These are phyloP conservation scores for Tupaia chinensis DNA, from an alignment of 2,113 vertebrate species.

Conservation along the genomic window DNA sequence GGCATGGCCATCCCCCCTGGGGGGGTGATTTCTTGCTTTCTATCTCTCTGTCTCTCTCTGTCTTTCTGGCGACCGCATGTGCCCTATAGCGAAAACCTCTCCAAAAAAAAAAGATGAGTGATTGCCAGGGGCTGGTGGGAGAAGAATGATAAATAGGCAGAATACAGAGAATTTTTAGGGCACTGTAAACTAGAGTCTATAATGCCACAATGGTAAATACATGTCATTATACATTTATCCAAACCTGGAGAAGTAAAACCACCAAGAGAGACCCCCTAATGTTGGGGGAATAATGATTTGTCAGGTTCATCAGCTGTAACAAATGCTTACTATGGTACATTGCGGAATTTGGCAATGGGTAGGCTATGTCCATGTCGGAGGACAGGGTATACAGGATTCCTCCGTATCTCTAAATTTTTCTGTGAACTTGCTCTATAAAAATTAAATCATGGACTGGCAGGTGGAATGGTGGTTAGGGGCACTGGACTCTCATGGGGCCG, in stretches of 20 bases:
- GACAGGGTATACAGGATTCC: too few species aligned
- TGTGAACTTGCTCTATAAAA: neutral
- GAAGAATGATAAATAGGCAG: neutral
- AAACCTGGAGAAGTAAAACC: neutral
- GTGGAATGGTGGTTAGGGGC: too few species aligned
- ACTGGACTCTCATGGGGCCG: too few species aligned
- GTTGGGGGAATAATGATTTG: neutral
- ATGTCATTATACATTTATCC: neutral
- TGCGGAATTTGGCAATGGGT: neutral
- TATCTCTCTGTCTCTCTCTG: too few species aligned
- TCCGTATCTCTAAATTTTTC: neutral
- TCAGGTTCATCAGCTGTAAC: neutral
- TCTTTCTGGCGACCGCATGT: too few species aligned
- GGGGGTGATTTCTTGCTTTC: too few species aligned
- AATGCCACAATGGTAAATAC: neutral
- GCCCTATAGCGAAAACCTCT: too few species aligned
- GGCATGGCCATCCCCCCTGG: too few species aligned
- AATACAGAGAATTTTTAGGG: neutral
- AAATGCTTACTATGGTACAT: neutral
- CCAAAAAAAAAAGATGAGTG: neutral
- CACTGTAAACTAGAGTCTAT: neutral
- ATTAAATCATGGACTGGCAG: too few species aligned
- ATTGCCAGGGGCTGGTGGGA: neutral
- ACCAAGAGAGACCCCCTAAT: neutral
- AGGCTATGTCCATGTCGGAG: accelerated